These are phyloP conservation scores for Urophycis tenuis DNA, from an alignment of 2,797 vertebrate species.

Conservation along the genomic window DNA sequence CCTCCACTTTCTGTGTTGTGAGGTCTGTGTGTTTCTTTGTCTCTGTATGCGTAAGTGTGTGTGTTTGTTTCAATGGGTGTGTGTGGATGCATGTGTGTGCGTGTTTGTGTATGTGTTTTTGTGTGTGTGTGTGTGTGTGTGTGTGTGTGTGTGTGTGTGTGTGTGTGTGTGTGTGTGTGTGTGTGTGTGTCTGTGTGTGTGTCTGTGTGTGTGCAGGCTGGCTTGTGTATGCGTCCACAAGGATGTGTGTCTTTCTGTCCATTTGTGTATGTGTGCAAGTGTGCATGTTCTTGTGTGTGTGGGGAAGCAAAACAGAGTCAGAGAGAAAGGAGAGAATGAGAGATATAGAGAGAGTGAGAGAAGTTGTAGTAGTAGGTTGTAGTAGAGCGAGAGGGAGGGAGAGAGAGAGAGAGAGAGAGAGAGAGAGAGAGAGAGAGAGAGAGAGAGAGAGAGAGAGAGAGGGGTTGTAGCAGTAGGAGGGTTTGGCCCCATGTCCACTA, in stretches of 20 bases:
- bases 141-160: neutral
- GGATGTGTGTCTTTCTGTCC: neutral
- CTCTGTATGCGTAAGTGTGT: neutral
- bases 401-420: no score
- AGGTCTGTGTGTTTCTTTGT: neutral
- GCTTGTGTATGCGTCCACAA: no score
- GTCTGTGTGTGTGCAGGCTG: neutral
- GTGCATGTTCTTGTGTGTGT: neutral
- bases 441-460: neutral
- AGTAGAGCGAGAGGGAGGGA: no score
- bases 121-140: neutral
- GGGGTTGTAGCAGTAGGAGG: neutral
- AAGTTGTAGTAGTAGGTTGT: neutral
- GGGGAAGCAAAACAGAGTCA: neutral
- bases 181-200: neutral
- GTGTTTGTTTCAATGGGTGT: no score
- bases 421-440: neutral
- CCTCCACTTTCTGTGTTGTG: neutral
- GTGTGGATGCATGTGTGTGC: neutral
- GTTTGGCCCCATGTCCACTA: neutral
- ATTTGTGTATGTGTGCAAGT: neutral
- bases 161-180: no score
- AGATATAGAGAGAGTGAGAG: neutral
- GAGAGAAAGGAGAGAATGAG: no score
- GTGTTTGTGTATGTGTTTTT: neutral